phyloP scores from a whole-genome alignment of 1,140 invertebrate species.

The Aphis craccivora region DNA sequence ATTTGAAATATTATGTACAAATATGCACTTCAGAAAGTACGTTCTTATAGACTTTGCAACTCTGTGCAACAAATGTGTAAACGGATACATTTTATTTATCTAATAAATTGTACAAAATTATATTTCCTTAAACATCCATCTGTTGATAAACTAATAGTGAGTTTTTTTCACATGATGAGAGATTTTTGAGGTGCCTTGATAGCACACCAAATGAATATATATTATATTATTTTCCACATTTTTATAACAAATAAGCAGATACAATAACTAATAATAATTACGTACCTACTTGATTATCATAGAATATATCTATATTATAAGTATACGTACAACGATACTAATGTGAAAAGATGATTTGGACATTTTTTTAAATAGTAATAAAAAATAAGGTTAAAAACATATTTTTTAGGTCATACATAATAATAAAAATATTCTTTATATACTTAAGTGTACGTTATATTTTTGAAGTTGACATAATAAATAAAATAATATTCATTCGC shows the following conservation, averaged over 20 bases:
- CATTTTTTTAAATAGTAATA: not conserved
- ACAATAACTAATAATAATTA: no score
- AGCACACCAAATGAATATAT: not conserved
- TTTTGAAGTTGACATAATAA: not conserved
- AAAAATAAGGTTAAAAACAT: not conserved
- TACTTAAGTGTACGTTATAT: no score
- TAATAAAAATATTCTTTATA: not conserved
- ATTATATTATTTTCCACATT: not conserved
- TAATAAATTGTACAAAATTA: not conserved
- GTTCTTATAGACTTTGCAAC: not conserved
- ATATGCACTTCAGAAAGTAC: not conserved
- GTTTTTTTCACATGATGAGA: not conserved
- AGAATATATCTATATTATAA: not conserved
- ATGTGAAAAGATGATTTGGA: no score
- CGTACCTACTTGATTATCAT: not conserved
- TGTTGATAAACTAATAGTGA: not conserved
- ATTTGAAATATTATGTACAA: conserved; percentile 19
- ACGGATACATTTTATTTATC: not conserved
- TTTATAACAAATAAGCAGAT: no score
- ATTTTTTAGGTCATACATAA: not conserved
- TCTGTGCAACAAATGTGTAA: not conserved
- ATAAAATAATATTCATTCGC: not conserved
- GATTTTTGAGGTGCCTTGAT: not conserved
- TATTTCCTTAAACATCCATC: not conserved
- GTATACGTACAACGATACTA: no score